Conservation (phyloP, 2,797 vertebrate genomes). For the Nannoperca obscura region DNA sequence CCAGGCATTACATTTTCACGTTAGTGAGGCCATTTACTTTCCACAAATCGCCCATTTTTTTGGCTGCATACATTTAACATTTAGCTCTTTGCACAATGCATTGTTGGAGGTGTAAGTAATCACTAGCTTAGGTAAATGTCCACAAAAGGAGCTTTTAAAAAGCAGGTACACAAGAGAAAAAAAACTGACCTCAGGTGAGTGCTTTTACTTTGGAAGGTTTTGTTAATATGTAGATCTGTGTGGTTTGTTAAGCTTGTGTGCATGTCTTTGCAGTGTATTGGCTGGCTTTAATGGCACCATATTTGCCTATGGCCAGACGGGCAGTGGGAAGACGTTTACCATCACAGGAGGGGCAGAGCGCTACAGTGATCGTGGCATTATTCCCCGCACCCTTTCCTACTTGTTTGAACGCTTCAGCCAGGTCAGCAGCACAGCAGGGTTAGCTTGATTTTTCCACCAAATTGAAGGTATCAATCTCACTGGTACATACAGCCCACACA, state of each 20-base stretch:
- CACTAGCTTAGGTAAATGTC: too few relatives aligned
- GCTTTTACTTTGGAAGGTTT: background rate
- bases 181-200: background rate
- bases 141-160: too few relatives aligned
- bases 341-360: conserved; percentile 94
- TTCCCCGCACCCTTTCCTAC: conserved; percentile 94
- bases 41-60: background rate
- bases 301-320: conserved; percentile 98
- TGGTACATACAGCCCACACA: background rate
- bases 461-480: background rate
- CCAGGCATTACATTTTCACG: background rate
- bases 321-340: conserved; percentile 97
- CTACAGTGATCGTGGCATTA: conserved; percentile 93
- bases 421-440: conserved; percentile 62
- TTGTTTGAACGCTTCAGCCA: conserved; percentile 90
- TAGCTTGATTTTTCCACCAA: background rate
- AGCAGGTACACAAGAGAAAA: background rate
- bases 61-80: background rate
- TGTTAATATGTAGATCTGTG: background rate
- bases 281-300: conserved; percentile 95
- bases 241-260: conserved; percentile 7
- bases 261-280: conserved; percentile 86
- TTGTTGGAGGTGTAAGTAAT: background rate
- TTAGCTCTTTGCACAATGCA: too few relatives aligned
- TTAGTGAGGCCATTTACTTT: conserved; percentile 1